These are phyloP conservation scores for Rhombomys opimus DNA, from an alignment of 2,113 vertebrate species.

Conservation along the genomic window DNA sequence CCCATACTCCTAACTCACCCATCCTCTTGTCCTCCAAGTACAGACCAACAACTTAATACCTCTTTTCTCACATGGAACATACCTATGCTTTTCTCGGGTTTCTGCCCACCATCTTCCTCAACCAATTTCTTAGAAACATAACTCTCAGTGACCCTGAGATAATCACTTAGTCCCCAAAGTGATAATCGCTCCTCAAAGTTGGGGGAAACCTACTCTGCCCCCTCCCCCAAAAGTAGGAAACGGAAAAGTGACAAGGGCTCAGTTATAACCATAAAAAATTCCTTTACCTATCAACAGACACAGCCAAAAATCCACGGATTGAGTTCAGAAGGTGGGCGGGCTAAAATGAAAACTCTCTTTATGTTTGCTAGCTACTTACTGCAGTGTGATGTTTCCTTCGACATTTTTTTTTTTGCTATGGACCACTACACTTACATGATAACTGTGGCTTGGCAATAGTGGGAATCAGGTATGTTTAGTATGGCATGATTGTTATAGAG, in stretches of 20 bases:
- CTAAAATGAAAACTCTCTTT: background rate
- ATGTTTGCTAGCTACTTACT: background rate
- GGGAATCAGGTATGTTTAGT: conserved; percentile 28
- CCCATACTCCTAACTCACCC: background rate
- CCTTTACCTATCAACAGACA: background rate
- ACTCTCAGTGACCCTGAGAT: background rate
- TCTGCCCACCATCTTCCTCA: background rate
- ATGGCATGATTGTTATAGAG: background rate
- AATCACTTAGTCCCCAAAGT: background rate
- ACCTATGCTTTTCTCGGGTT: background rate
- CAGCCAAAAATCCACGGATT: background rate
- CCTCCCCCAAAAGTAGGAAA: background rate
- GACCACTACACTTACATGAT: background rate
- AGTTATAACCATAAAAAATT: background rate
- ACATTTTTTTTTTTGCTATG: background rate
- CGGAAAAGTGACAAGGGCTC: background rate
- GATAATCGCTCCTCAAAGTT: background rate
- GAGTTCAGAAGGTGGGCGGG: conserved; percentile 13
- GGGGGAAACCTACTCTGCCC: background rate
- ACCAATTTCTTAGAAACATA: background rate
- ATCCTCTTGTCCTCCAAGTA: background rate
- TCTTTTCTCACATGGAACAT: rapidly evolving
- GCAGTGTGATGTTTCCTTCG: background rate
- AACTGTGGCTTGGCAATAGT: background rate
- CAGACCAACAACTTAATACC: rapidly evolving